phyloP scores from a whole-genome alignment of 2,888 invertebrate genomes.

The Shargacucullia verbasci region DNA sequence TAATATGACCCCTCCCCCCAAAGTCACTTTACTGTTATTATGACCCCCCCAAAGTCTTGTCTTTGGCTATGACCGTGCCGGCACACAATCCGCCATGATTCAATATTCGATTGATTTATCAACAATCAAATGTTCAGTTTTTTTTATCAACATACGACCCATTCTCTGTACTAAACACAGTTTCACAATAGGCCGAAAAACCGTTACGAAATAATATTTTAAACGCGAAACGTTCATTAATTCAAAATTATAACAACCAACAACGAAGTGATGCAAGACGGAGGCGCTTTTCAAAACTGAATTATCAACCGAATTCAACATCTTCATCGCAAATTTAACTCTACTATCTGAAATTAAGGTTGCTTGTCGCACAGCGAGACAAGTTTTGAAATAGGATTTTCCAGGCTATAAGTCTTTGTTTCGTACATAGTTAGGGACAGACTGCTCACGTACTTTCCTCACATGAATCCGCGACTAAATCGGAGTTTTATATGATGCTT shows the following conservation, averaged over 20 bases:
- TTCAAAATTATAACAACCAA: slow-evolving; percentile 57
- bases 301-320: slow-evolving; percentile 56
- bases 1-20: too few species aligned
- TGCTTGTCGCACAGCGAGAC: slow-evolving; percentile 16
- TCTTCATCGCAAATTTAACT: slow-evolving; percentile 12
- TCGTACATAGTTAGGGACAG: slow-evolving; percentile 60
- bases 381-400: slow-evolving; percentile 52
- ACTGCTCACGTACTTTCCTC: slow-evolving; percentile 57
- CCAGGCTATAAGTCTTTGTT: slow-evolving; percentile 64
- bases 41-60: too few species aligned
- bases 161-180: too few species aligned
- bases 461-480: slow-evolving; percentile 48
- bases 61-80: too few species aligned
- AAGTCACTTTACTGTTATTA: too few species aligned
- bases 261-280: slow-evolving; percentile 56
- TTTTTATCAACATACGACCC: too few species aligned
- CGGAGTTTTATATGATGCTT: slow-evolving; percentile 12
- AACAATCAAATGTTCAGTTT: too few species aligned
- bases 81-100: too few species aligned
- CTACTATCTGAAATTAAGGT: slow-evolving; percentile 24
- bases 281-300: slow-evolving; percentile 61
- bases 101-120: too few species aligned
- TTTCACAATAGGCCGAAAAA: too few species aligned
- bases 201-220: too few species aligned
- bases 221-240: slow-evolving; percentile 32